phyloP scores from a whole-genome alignment of 2,113 vertebrate species.

The Sialia sialis region DNA sequence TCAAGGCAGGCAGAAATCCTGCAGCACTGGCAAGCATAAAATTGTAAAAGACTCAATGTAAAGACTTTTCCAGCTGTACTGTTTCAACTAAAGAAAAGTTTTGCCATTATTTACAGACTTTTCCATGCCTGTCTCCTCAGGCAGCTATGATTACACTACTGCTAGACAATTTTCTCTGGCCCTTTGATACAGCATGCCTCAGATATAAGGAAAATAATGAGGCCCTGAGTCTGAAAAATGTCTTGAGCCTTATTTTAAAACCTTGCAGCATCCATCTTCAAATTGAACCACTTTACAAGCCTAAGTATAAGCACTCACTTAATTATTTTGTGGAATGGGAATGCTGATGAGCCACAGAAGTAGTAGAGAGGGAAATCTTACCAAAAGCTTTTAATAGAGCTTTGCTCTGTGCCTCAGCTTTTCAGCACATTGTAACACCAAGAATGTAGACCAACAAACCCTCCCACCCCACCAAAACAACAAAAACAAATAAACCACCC shows the following conservation, averaged over 20 bases:
- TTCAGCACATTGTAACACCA: neutral
- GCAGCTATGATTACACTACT: neutral
- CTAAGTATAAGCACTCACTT: neutral
- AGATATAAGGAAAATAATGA: neutral
- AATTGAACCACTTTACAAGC: neutral
- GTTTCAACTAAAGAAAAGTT: neutral
- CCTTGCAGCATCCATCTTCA: neutral
- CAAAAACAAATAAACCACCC: rapidly evolving
- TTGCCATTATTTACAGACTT: neutral
- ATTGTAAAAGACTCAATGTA: neutral
- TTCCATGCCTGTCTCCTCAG: neutral
- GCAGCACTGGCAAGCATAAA: neutral
- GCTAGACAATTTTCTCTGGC: neutral
- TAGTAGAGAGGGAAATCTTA: neutral
- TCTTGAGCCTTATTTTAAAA: neutral
- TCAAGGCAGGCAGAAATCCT: neutral
- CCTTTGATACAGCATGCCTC: neutral
- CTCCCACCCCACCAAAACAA: neutral
- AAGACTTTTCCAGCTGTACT: neutral
- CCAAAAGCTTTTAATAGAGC: neutral
- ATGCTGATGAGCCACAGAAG: neutral
- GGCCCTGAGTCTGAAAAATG: neutral
- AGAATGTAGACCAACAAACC: neutral
- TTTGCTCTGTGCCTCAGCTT: neutral
- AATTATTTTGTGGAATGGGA: neutral